Conservation (phyloP, 2,888 invertebrate species). For the Meta bourneti region DNA sequence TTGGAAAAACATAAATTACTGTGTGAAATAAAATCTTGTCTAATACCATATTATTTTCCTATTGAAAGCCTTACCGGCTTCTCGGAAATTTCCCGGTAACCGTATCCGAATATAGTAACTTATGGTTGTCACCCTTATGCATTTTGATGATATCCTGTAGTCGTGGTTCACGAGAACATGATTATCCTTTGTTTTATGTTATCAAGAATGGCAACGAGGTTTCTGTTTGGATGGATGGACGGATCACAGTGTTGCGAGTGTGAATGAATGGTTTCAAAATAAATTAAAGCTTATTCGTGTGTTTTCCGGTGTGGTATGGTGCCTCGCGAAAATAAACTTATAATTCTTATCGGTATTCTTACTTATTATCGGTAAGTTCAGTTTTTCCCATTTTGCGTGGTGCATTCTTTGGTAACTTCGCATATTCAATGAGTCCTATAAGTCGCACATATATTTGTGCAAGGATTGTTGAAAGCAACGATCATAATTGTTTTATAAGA, state of each 20-base stretch:
- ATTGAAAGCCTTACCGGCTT: no score
- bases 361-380: slow-evolving; percentile 46
- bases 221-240: neutral
- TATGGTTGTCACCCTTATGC: no score
- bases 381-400: neutral
- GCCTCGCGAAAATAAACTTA: slow-evolving; percentile 64
- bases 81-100: no score
- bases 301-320: slow-evolving; percentile 37
- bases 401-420: neutral
- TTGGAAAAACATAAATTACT: no score
- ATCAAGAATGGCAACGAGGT: neutral
- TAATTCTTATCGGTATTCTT: slow-evolving; percentile 49
- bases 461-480: neutral
- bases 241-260: neutral
- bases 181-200: neutral
- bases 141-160: no score
- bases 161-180: no score
- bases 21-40: no score
- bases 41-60: no score
- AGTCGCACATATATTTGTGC: neutral
- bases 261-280: neutral
- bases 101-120: no score
- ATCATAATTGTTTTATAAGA: neutral
- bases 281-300: neutral
- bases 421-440: neutral